Evolutionary conservation across 2,888 invertebrate genomes (phyloP), one percentile per base, ranked within the genome.

Genomic region (Hanleya hanleyi): DNA sequence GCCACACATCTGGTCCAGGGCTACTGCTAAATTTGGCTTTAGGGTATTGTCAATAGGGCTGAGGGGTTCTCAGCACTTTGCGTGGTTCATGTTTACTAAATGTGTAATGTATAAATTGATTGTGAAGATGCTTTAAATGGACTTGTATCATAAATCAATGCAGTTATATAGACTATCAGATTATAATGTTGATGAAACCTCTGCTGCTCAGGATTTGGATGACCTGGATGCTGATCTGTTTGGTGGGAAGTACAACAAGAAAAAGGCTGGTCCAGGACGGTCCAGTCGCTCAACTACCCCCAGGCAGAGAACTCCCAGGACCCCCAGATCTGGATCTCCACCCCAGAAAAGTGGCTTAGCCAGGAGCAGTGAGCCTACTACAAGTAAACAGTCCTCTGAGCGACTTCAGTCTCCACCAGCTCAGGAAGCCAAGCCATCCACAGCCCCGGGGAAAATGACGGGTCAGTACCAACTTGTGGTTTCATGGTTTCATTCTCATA

Each of bases 151-250:
- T n/a, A n/a, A n/a, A n/a, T n/a, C n/a, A n/a, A n/a, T n/a, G n/a
- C n/a, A n/a, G n/a, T n/a, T n/a, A n/a, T n/a, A n/a, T n/a, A n/a
- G n/a, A n/a, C n/a, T n/a, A n/a, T n/a, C n/a, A n/a, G n/a, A n/a
- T n/a, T n/a, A n/a, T n/a, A n/a, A n/a, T n/a, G n/a, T n/a, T n/a
- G n/a, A n/a, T n/a, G n/a, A n/a, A n/a, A n/a, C n/a, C n/a, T n/a
- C n/a, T n/a, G n/a, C n/a, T n/a, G n/a, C n/a, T 3, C 73, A 88
- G 88, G 86, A 85, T 71, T 73, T 88, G 26, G 88, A 88, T 82
- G 88, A 87, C 67, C 82, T 88, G 81, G 88, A 88, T 83, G 86
- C 87, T 32, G 85, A 86, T 71, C 76, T 88, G 36, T 87, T 88
- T 73, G 84, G 85, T 50, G 71, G 82, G 15, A 75, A 76, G 49